Percentiles rank a stretch among this genome's conserved stretches.
phyloP scores from a whole-genome alignment of 2,888 invertebrate genomes.

The Chirona hameri region DNA sequence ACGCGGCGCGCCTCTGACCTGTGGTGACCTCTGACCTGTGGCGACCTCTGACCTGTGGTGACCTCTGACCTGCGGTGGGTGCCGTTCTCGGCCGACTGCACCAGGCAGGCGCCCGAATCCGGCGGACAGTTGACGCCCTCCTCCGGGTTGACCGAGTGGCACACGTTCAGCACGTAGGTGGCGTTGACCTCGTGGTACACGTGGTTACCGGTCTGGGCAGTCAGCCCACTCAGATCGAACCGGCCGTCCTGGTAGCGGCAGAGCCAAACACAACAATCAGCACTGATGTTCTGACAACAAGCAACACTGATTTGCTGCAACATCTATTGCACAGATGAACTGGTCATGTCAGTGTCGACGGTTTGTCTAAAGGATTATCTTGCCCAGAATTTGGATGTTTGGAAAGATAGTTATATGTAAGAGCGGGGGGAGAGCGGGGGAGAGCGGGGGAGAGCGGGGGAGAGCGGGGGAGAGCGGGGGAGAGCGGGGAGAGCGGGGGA shows the following conservation, averaged over 20 bases:
- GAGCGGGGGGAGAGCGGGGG: no score
- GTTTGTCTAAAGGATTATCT: not conserved
- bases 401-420: no score
- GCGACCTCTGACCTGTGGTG: not conserved
- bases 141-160: conserved; percentile 22
- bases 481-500: no score
- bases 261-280: not conserved
- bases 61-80: not conserved
- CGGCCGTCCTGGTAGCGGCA: not conserved
- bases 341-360: not conserved
- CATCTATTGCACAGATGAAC: not conserved
- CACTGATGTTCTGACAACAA: not conserved
- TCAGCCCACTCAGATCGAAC: not conserved
- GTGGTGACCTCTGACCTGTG: no score
- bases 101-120: not conserved
- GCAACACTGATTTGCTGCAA: not conserved
- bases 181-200: not conserved
- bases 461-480: no score
- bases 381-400: not conserved
- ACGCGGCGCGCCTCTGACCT: no score
- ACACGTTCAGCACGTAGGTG: conserved; percentile 24
- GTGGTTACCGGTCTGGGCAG: not conserved
- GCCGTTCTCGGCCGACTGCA: not conserved
- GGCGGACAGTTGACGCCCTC: conserved; percentile 2
- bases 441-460: no score